Evolutionary conservation across 2,113 vertebrate genomes (phyloP), one percentile per base, ranked within the genome.

Genomic region (Pitta sordida): DNA sequence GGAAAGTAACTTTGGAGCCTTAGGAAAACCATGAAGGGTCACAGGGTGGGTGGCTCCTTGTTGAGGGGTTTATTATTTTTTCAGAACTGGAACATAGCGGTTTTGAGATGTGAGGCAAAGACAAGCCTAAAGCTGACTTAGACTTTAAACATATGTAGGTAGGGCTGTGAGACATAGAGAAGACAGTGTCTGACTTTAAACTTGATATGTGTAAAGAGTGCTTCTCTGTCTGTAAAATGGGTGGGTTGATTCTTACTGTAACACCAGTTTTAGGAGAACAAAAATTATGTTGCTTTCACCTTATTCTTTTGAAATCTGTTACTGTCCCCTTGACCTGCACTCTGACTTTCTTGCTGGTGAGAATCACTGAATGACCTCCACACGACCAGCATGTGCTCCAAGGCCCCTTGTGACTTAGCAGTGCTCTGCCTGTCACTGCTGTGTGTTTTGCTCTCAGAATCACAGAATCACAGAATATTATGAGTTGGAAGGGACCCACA

Each of bases 231-330:
- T 89, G 9, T 15, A 65, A 74, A 81, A 52, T 6, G 15, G 6
- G 7, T 44, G 30, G 3, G 7, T 55, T 52, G 22, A 30, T 67
- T 88, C n/a, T 80, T 67, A 41, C 11, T 90, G 24, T 23, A 75
- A 19, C n/a, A 22, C 19, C 0, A 0, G 9, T 90, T 77, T 65
- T 29, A 36, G 43, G 21, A 9, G 0, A 23, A n/a, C n/a, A n/a
- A 52, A 70, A 51, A 7, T 26, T 17, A 12, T 2, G 2, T 21
- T 51, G 32, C 29, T 70, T 80, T 86, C 15, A 29, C 3, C 0
- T 63, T 63, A 29, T 29, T 65, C 15, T 55, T 81, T 59, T 71
- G 55, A 94, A 88, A 62, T 56, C 44, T 81, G 30, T 69, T 64
- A 11, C 36, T 71, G 41, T 24, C 62, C 15, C 44, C 23, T 49